Evolutionary conservation across 2,797 vertebrate genomes (phyloP), one percentile per base, ranked within the genome.

Genomic region (Pyrrhura leucotis): DNA sequence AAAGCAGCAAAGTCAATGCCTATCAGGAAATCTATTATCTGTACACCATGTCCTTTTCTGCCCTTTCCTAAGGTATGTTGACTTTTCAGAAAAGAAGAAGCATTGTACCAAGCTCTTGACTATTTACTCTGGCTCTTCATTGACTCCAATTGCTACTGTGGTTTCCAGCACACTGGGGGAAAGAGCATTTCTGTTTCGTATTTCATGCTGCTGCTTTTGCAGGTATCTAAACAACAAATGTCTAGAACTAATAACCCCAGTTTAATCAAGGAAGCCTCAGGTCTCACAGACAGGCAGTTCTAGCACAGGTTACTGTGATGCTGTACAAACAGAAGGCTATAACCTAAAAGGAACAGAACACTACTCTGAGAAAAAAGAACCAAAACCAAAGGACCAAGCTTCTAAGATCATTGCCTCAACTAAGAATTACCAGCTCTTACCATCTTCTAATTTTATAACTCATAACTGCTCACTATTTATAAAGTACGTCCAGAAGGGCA

Each of bases 101-200:
- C 35, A 20, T 9, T 56, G 18, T 51, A 90, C 54, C 31, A 78
- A 69, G 50, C 66, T 86, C 66, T 63, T 69, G 45, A 89, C 61
- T 91, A 37, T 95, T 95, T 91, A 53, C 26, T 88, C 44, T 67
- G 66, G 35, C 42, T 97, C 53, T 75, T 86, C 77, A 14, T 47
- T 58, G 45, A 58, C 17, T 82, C 71, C 14, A 59, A 28, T 26
- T 63, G 67, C 23, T 51, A 22, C 33, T 35, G 39, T 13, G 39
- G 47, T 73, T 97, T 69, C 42, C 28, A 81, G 25, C 42, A 69
- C 42, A 42, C 7, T 17, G 16, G 62, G 35, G n/a, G 25, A 69
- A 90, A 81, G 8, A 76, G 56, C 14, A 40, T 48, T 94, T 69
- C 22, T 68, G 39, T 35, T 94, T 63, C 42, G 2, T 7, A 16